Evolutionary conservation across 2,888 invertebrate species (phyloP), one percentile per base, ranked within the genome.

Genomic region (Monopis laevigella): DNA sequence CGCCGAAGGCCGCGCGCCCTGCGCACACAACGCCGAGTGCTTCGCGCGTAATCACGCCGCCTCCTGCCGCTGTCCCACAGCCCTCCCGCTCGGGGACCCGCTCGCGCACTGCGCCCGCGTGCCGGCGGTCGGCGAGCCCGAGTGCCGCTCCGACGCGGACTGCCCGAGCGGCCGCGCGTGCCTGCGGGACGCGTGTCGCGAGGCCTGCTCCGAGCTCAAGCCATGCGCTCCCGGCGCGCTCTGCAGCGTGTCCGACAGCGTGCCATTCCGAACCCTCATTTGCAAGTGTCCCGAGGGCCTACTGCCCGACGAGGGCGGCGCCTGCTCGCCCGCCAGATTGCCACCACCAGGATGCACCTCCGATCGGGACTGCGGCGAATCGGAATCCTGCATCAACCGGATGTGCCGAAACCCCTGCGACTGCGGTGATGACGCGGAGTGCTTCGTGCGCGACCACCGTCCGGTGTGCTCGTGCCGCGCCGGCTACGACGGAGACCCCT

Each of bases 261-360:
- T 89, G 28, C 94, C 94, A 14, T 90, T 94, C 40, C 82, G 93
- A 49, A 94, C 94, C 2, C 88, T 95, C 86, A 89, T 92, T 35
- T 95, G 94, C 60, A 90, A 91, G 43, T 94, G 94, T 55, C 92
- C 93, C 0, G 89, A 90, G 52, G 90, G 92, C 35, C 93, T 88
- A 83, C 87, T 92, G 46, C 91, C 92, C 0, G 88, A 92, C 55
- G 82, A 88, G 50, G 86, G 86, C 51, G 93, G 92, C 43, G 86
- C 89, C 58, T 94, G 94, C 58, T 87, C 85, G 56, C 86, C 89
- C 42, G 86, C 89, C 19, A 73, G 88, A 39, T 67, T 89, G 45
- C 86, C 88, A 61, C 84, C 87, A 46, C 86, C 86, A 50, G 91
- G 92, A 36, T 96, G 96, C 57, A 86, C 87, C 12, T 82, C 86